phyloP scores from a whole-genome alignment of 2,797 vertebrate species.

The Hipposideros larvatus region DNA sequence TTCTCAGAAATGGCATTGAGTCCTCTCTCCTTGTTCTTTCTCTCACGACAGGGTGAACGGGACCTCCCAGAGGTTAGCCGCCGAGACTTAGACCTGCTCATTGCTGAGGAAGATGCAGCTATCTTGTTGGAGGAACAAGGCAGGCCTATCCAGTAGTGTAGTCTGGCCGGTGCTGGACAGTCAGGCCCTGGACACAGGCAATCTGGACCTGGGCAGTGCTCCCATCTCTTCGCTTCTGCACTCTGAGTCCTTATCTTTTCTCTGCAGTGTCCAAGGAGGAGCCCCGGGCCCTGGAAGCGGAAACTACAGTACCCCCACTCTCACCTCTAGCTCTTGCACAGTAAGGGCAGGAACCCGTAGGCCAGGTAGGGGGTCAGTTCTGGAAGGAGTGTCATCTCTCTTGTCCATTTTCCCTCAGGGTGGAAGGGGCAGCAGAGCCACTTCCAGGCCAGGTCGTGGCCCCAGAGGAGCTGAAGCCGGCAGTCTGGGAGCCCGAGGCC shows the following conservation, averaged over 20 bases:
- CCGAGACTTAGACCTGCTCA: constrained; percentile 89
- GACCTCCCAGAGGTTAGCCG: constrained; percentile 90
- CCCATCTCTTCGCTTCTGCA: not conserved
- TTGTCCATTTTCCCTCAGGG: constrained; percentile 47
- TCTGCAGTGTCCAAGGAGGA: constrained; percentile 85
- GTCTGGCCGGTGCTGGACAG: not conserved
- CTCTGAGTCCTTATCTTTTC: not conserved
- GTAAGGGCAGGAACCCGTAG: constrained; percentile 70
- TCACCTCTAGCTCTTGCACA: constrained; percentile 58
- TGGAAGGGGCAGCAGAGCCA: not conserved
- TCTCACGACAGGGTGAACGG: constrained; percentile 81
- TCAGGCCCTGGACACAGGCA: not conserved
- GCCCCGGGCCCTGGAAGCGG: constrained; percentile 67
- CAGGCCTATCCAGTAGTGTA: not conserved
- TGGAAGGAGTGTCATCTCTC: not conserved
- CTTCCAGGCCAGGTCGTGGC: not conserved
- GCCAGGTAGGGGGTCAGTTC: not conserved
- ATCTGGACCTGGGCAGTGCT: not conserved
- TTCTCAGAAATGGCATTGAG: constrained; percentile 3
- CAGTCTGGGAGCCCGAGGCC: constrained; percentile 25
- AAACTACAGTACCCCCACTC: not conserved
- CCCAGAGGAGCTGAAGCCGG: constrained; percentile 31
- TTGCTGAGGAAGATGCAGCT: constrained; percentile 87
- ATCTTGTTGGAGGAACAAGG: constrained; percentile 79
- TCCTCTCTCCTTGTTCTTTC: not conserved